A percentile compares a stretch with the other conserved stretches of the same genome.
phyloP scores from a whole-genome alignment of 2,888 invertebrate genomes.

The Busseola fusca region DNA sequence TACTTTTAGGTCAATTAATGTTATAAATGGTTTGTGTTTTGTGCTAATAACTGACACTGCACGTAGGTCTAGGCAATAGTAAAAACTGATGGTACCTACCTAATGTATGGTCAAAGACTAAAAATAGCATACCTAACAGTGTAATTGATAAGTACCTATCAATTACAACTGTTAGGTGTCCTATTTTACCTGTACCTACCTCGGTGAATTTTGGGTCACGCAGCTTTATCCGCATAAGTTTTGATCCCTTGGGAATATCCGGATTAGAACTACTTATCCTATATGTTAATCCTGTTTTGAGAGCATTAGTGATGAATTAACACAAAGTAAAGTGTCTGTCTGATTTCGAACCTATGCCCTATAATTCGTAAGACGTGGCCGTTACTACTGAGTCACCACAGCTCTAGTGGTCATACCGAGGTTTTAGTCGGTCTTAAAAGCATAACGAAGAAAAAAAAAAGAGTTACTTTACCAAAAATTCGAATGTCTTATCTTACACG shows the following conservation, averaged over 20 bases:
- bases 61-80: not conserved
- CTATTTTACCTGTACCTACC: too few species aligned
- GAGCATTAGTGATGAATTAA: not conserved
- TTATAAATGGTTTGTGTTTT: not conserved
- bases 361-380: not conserved
- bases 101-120: not conserved
- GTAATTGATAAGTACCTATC: too few species aligned
- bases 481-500: not conserved
- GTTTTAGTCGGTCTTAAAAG: not conserved
- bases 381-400: not conserved
- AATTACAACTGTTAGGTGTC: too few species aligned
- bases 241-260: too few species aligned
- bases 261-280: too few species aligned
- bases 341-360: not conserved
- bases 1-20: not conserved
- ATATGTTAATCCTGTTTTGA: too few species aligned
- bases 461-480: constrained; percentile 11
- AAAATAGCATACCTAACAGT: too few species aligned
- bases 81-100: not conserved
- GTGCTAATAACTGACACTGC: not conserved
- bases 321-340: not conserved
- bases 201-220: too few species aligned
- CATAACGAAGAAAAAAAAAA: not conserved
- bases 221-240: too few species aligned
- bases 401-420: not conserved